Conservation (phyloP, 2,113 vertebrate genomes). For the Alligator sinensis region DNA sequence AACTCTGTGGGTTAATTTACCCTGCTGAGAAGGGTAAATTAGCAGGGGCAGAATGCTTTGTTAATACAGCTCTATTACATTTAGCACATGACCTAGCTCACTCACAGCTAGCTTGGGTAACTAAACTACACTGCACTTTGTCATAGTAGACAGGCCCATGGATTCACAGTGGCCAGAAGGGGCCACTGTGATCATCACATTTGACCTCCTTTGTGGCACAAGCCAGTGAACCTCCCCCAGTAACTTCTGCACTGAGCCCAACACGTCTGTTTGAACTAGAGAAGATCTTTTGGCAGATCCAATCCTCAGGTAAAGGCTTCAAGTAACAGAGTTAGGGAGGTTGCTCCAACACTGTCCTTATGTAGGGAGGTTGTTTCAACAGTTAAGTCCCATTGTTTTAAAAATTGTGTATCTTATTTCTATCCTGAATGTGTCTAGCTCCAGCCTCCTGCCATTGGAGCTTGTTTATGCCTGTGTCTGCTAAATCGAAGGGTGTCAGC, state of each 20-base stretch:
- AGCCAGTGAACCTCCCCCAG: background rate
- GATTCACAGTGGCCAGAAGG: background rate
- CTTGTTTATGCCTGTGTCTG: background rate
- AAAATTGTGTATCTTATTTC: background rate
- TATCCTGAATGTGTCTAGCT: background rate
- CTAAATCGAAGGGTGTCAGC: background rate
- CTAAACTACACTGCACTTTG: no score
- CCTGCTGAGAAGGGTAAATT: no score
- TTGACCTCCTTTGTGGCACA: background rate
- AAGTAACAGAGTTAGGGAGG: background rate
- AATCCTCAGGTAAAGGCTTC: background rate
- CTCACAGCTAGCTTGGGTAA: no score
- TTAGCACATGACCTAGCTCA: no score
- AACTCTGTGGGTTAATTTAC: no score
- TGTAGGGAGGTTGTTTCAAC: background rate
- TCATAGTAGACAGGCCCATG: no score
- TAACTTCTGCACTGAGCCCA: background rate
- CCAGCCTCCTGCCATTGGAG: background rate
- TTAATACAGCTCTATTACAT: no score
- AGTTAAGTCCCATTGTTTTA: background rate
- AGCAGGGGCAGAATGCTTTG: no score
- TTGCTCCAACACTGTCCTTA: background rate
- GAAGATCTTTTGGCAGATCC: background rate
- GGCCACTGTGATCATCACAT: background rate
- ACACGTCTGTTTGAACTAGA: background rate